Evolutionary conservation across 2,888 invertebrate genomes (phyloP), one percentile per base, ranked within the genome.

Genomic region (Perithous albicinctus): DNA sequence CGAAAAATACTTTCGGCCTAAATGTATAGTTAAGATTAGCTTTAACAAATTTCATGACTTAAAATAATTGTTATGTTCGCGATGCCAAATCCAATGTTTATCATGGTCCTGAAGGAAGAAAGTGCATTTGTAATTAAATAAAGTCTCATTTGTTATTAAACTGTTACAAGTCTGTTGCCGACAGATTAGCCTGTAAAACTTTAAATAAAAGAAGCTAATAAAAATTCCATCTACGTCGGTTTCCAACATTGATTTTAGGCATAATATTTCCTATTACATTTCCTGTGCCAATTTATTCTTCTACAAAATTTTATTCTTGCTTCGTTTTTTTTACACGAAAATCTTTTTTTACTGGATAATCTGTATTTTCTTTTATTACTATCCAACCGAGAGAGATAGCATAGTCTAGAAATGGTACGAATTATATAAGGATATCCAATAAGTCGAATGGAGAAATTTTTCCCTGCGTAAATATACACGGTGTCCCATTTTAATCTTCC

Each of bases 1-100:
- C n/a, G n/a, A n/a, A n/a, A 12, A 54, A 54, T 54, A 29, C 4
- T 54, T 29, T 54, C n/a, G 54, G 29, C 56, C 32, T 56, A 7
- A 29, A 32, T 20, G 10, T 12, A 54, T 26, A 10, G n/a, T 54
- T 54, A 12, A 54, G 26, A 12, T 54, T 54, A 2, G 2, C n/a
- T 26, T 54, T 12, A 18, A 48, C 20, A 20, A 48, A 54, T 23
- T 26, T 54, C 3, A 10, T 12, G 26, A 54, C 12, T 26, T n/a
- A 23, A 26, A n/a, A 26, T 26, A 48, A 26, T 54, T 54, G 26
- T n/a, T 12, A 54, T 3, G 3, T 23, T 54, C 54, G 26, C 6
- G 54, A 23, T 48, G 18, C 46, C 46, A 48, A 54, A 26, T 12
- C 10, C 10, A 51, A 23, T 51, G 10, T 23, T 10, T 23, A 8